phyloP scores from a whole-genome alignment of 2,888 invertebrate species.

The Ctena decussata region DNA sequence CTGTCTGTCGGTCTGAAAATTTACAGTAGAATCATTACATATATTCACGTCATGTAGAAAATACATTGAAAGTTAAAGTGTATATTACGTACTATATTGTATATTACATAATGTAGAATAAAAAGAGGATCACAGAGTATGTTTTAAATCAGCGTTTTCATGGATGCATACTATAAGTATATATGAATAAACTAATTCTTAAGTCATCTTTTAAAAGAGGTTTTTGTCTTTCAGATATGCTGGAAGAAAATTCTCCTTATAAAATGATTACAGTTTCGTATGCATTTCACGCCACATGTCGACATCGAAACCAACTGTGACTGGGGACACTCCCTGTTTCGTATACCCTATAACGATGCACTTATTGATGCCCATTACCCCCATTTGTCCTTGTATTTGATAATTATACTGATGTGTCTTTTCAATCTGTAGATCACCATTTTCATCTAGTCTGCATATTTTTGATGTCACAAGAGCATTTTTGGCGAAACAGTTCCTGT shows the following conservation, averaged over 20 bases:
- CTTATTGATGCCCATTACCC: neutral
- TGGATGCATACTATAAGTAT: too few relatives aligned
- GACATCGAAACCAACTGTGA: neutral
- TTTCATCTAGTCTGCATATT: neutral
- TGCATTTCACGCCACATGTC: neutral
- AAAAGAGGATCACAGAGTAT: too few relatives aligned
- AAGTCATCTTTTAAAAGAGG: neutral
- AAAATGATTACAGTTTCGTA: neutral
- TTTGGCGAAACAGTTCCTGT: neutral
- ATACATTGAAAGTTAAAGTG: too few relatives aligned
- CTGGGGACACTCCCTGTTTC: neutral
- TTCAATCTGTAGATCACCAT: neutral
- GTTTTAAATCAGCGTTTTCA: too few relatives aligned
- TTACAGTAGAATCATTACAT: too few relatives aligned
- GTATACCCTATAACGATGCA: neutral
- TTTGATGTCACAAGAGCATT: neutral
- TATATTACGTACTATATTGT: too few relatives aligned
- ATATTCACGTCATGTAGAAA: too few relatives aligned
- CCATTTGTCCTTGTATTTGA: constrained; percentile 6
- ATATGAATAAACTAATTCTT: too few relatives aligned
- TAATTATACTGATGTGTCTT: neutral
- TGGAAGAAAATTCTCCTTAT: neutral
- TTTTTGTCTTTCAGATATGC: neutral
- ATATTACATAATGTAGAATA: too few relatives aligned
- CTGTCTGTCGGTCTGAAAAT: too few relatives aligned